Conservation (phyloP, 2,888 invertebrate species). For the Pterostichus madidus region DNA sequence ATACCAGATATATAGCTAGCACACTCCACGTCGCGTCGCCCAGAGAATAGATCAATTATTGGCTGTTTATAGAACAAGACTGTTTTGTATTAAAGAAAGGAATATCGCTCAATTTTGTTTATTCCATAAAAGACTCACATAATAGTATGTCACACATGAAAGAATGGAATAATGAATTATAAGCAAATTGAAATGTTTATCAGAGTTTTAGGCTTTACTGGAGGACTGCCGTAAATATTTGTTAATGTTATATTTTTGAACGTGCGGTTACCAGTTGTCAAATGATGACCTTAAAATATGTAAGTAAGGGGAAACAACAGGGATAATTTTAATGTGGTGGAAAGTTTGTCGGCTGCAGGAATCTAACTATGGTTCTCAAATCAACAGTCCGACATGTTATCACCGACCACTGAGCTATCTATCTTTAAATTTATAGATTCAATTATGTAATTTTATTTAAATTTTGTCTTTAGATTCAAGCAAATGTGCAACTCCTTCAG, state of each 20-base stretch:
- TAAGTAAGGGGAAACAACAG: too few relatives aligned
- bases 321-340: too few relatives aligned
- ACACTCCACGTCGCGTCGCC: constrained; percentile 16
- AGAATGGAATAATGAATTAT: too few relatives aligned
- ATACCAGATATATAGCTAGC: constrained; percentile 2
- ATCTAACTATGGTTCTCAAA: too few relatives aligned
- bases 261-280: too few relatives aligned
- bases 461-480: not conserved
- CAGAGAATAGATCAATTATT: constrained; percentile 44
- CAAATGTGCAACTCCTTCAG: too few relatives aligned
- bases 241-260: too few relatives aligned
- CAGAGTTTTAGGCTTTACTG: too few relatives aligned
- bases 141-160: constrained; percentile 14
- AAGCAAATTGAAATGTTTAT: too few relatives aligned
- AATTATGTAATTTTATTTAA: not conserved
- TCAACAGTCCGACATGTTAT: not conserved
- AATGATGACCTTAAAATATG: too few relatives aligned
- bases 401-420: not conserved
- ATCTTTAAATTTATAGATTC: not conserved
- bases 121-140: not conserved
- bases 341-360: too few relatives aligned
- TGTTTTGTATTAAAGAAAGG: not conserved
- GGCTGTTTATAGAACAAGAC: constrained; percentile 5
- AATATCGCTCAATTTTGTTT: not conserved
- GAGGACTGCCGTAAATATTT: too few relatives aligned